These are phyloP conservation scores for Thunnus maccoyii DNA, from an alignment of 2,113 vertebrate species.

Conservation along the genomic window DNA sequence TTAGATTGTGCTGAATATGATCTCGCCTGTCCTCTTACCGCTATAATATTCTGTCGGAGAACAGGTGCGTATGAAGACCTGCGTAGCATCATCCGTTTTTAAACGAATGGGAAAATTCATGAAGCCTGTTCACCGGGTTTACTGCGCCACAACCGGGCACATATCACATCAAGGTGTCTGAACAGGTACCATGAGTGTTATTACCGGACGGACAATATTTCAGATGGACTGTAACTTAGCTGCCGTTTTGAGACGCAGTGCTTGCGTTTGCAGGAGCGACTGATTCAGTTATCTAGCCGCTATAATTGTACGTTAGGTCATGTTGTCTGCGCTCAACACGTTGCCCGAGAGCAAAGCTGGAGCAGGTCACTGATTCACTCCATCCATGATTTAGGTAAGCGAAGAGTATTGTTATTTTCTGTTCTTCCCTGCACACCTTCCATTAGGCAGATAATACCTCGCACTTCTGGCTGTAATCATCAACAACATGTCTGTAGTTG, in stretches of 20 bases:
- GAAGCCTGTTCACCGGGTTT: slow-evolving; percentile 13
- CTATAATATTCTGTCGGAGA: slow-evolving; percentile 43
- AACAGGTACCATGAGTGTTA: slow-evolving; percentile 60
- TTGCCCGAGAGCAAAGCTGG: slow-evolving; percentile 72
- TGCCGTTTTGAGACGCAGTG: slow-evolving; percentile 23
- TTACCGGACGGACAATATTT: slow-evolving; percentile 28
- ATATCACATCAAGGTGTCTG: slow-evolving; percentile 46
- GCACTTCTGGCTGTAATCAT: neutral
- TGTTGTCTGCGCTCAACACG: slow-evolving; percentile 81
- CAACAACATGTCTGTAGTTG: neutral
- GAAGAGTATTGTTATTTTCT: slow-evolving; percentile 18
- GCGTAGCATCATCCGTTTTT: neutral
- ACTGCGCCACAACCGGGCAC: slow-evolving; percentile 43
- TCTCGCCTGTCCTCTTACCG: slow-evolving; percentile 40
- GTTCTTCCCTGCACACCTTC: slow-evolving; percentile 4
- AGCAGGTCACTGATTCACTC: slow-evolving; percentile 70
- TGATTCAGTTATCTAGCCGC: neutral
- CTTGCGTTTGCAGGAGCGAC: neutral
- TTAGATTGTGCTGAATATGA: slow-evolving; percentile 71
- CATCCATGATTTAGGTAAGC: slow-evolving; percentile 74
- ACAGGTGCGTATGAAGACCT: slow-evolving; percentile 53
- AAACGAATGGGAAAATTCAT: neutral
- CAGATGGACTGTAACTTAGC: slow-evolving; percentile 64
- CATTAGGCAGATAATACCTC: neutral
- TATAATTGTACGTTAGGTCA: slow-evolving; percentile 7